phyloP scores from a whole-genome alignment of 2,797 vertebrate species.

The Amblyopsis hoosieri region DNA sequence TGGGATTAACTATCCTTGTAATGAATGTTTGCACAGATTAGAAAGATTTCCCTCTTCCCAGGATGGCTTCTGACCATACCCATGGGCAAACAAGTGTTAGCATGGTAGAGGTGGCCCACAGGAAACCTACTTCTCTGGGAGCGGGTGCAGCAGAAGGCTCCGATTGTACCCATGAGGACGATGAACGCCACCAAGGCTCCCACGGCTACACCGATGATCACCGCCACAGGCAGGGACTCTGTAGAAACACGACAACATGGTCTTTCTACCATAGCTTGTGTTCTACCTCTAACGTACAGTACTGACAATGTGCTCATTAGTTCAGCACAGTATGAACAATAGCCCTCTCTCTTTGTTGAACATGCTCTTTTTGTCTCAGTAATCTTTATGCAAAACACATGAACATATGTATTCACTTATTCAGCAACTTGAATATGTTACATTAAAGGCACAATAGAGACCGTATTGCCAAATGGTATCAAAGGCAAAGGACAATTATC shows the following conservation, averaged over 20 bases:
- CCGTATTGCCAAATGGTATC: not conserved
- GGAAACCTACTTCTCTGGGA: slow-evolving; percentile 94
- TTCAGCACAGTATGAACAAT: slow-evolving; percentile 1
- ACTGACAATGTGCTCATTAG: not conserved
- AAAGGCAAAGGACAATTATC: not conserved
- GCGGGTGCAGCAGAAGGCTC: slow-evolving; percentile 96
- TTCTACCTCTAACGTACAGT: slow-evolving; percentile 10
- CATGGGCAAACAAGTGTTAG: too few relatives aligned
- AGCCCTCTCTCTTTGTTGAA: slow-evolving; percentile 5
- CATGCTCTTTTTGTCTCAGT: not conserved
- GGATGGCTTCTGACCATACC: slow-evolving; percentile 17
- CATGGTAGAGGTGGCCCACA: slow-evolving; percentile 1
- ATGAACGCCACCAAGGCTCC: slow-evolving; percentile 96
- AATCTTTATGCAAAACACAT: slow-evolving; percentile 7
- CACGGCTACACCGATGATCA: slow-evolving; percentile 97
- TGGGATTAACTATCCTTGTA: too few relatives aligned
- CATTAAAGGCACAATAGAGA: slow-evolving; percentile 6
- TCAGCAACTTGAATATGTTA: slow-evolving; percentile 23
- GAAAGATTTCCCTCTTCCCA: too few relatives aligned
- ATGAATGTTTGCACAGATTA: too few relatives aligned
- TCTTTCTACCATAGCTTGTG: slow-evolving; percentile 41
- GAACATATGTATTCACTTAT: not conserved
- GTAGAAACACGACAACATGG: slow-evolving; percentile 61
- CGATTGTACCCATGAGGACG: slow-evolving; percentile 95
- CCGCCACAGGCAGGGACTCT: slow-evolving; percentile 95